Conservation (phyloP, 2,888 invertebrate genomes). For the Pyrrhosoma nymphula region DNA sequence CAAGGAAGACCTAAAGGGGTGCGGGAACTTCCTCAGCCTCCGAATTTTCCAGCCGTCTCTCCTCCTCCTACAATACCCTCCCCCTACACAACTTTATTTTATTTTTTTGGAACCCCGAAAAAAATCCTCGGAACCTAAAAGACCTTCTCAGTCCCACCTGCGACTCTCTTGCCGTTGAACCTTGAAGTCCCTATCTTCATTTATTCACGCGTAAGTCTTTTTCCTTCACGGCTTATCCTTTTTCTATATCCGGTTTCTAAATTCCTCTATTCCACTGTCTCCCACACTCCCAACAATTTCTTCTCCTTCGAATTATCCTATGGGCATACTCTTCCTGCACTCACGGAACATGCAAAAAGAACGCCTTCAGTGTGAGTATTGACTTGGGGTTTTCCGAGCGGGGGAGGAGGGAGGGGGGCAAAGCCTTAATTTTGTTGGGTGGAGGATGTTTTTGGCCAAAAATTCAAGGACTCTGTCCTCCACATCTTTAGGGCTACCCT, state of each 20-base stretch:
- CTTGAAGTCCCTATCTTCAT: not conserved
- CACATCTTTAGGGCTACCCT: too few species aligned
- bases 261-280: not conserved
- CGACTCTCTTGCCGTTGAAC: slow-evolving; percentile 8
- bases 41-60: not conserved
- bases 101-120: not conserved
- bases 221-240: not conserved
- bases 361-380: too few species aligned
- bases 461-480: too few species aligned
- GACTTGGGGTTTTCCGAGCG: too few species aligned
- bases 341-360: too few species aligned
- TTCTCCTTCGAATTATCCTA: not conserved
- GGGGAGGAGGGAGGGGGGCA: too few species aligned
- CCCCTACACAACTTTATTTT: too few species aligned
- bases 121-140: not conserved
- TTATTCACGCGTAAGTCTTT: slow-evolving; percentile 10
- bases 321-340: not conserved
- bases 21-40: not conserved
- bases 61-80: too few species aligned
- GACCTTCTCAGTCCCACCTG: not conserved
- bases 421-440: too few species aligned
- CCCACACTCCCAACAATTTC: not conserved
- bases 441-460: too few species aligned
- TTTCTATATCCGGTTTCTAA: not conserved
- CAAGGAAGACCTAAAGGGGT: not conserved